Conservation (phyloP, 2,113 vertebrate species). For the Turdus rufiventris region DNA sequence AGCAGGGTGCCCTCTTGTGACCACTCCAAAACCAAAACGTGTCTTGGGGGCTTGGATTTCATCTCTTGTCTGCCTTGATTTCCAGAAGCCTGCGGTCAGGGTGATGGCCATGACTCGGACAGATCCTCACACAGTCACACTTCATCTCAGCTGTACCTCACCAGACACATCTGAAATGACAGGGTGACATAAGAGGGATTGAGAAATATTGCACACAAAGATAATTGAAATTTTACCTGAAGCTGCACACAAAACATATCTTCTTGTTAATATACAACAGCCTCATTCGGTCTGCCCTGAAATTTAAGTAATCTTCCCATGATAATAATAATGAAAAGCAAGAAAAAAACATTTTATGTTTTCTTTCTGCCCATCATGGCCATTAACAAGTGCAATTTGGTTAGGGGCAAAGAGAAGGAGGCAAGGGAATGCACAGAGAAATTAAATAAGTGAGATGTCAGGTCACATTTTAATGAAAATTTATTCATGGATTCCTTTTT, state of each 20-base stretch:
- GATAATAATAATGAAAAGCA: not conserved
- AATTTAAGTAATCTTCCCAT: not conserved
- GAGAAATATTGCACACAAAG: not conserved
- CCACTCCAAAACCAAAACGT: not conserved
- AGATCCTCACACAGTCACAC: not conserved
- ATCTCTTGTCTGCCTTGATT: not conserved
- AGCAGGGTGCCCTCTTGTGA: conserved; percentile 64
- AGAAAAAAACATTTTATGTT: not conserved
- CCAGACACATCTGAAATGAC: not conserved
- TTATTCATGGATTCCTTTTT: not conserved
- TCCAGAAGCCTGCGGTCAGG: not conserved
- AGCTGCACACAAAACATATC: not conserved
- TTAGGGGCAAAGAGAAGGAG: not conserved
- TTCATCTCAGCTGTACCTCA: not conserved
- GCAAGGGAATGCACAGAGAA: not conserved
- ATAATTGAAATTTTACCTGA: not conserved
- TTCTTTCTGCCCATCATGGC: not conserved
- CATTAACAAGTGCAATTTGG: not conserved
- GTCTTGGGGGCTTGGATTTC: not conserved
- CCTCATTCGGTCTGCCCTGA: not conserved
- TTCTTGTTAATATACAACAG: not conserved
- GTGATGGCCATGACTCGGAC: not conserved
- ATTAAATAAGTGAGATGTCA: not conserved
- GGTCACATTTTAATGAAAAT: conserved; percentile 47
- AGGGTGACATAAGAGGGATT: not conserved